Conservation (phyloP, 2,797 vertebrate genomes). For the Manis javanica region DNA sequence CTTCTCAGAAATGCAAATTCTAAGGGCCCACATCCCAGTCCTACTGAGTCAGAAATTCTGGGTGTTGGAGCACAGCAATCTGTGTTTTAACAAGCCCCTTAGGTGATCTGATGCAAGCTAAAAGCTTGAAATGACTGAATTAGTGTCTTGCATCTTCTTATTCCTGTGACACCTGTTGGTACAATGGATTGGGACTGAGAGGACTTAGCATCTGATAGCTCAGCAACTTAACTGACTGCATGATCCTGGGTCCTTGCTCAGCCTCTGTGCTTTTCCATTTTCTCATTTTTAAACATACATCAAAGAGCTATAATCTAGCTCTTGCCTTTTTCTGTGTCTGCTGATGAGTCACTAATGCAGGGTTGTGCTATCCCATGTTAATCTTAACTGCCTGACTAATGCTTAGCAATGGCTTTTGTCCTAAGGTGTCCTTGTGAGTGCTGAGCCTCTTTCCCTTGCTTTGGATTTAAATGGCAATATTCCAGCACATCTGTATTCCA, state of each 20-base stretch:
- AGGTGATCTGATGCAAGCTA: background rate
- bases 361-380: conserved; percentile 47
- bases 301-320: conserved; percentile 51
- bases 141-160: background rate
- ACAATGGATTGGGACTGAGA: background rate
- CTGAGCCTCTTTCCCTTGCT: background rate
- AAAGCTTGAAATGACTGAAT: conserved; percentile 20
- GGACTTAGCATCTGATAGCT: background rate
- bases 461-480: conserved; percentile 52
- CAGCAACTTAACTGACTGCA: background rate
- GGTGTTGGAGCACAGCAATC: background rate
- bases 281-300: conserved; percentile 45
- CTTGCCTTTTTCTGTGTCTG: conserved; percentile 48
- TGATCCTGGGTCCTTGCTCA: conserved; percentile 29
- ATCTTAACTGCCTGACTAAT: conserved; percentile 66
- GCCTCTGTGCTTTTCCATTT: conserved; percentile 52
- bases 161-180: background rate
- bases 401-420: conserved; percentile 65
- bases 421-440: conserved; percentile 55
- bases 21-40: background rate
- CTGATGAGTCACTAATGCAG: conserved; percentile 75
- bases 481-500: conserved; percentile 5
- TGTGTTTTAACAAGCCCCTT: background rate
- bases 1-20: conserved; percentile 18
- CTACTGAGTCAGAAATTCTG: background rate